Evolutionary conservation across 2,797 vertebrate genomes (phyloP).

Genomic region (Neosilurus hyrtlii): DNA sequence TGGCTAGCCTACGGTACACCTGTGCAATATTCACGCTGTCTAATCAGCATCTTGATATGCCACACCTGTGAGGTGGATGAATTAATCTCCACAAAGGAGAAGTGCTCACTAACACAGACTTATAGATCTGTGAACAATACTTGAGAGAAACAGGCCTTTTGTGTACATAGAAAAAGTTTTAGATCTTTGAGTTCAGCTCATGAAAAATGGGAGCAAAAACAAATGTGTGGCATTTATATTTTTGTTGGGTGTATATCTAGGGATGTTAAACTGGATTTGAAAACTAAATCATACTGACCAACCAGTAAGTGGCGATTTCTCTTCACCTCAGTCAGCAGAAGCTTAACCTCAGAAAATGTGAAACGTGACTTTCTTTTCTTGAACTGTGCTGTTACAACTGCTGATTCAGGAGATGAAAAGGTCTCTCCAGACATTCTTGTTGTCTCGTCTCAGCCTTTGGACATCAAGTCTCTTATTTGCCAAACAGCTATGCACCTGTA

Average conservation of each 20-base stretch:
- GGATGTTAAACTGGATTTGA: background rate
- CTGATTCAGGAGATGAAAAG: slow-evolving; percentile 46
- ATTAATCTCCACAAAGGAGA: too few relatives aligned
- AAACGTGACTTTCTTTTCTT: slow-evolving; percentile 72
- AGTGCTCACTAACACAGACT: too few relatives aligned
- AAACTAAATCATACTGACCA: slow-evolving; percentile 63
- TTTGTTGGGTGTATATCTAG: background rate
- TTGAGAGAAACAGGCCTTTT: too few relatives aligned
- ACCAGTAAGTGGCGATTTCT: slow-evolving; percentile 75
- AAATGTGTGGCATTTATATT: too few relatives aligned
- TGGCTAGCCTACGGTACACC: too few relatives aligned
- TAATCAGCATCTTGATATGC: too few relatives aligned
- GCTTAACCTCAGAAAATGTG: slow-evolving; percentile 70
- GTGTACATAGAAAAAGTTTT: too few relatives aligned
- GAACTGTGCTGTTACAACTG: slow-evolving; percentile 46
- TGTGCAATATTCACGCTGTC: too few relatives aligned
- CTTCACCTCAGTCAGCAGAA: slow-evolving; percentile 74
- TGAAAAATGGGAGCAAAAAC: too few relatives aligned
- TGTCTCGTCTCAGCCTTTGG: slow-evolving; percentile 18
- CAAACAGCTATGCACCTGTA: slow-evolving; percentile 19
- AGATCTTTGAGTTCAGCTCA: too few relatives aligned
- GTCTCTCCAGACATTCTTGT: slow-evolving; percentile 55
- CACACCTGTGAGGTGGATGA: too few relatives aligned
- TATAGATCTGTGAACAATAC: too few relatives aligned
- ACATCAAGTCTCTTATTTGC: slow-evolving; percentile 5